phyloP scores from a whole-genome alignment of 1,140 invertebrate genomes.

The Drosophila pseudoobscura region DNA sequence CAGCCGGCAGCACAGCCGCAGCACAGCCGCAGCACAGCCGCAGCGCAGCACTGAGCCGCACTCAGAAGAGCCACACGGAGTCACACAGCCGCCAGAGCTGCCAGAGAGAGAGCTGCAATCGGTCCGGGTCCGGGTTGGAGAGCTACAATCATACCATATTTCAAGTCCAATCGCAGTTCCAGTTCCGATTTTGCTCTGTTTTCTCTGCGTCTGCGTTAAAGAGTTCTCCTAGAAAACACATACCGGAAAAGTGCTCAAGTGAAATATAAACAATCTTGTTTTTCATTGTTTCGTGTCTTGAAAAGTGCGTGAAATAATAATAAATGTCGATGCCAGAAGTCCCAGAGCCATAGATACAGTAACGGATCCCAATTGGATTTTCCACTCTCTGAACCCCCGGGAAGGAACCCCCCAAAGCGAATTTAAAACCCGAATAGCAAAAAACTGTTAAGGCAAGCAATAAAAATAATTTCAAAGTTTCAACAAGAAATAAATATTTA shows the following conservation, averaged over 20 bases:
- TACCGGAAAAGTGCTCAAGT: too few relatives aligned
- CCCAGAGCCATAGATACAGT: neutral
- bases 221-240: neutral
- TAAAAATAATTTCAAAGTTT: neutral
- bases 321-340: neutral
- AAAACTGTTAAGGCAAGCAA: constrained; percentile 46
- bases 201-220: constrained; percentile 6
- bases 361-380: neutral
- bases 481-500: too few relatives aligned
- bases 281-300: too few relatives aligned
- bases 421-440: neutral
- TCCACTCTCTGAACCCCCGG: too few relatives aligned
- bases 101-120: constrained; percentile 42
- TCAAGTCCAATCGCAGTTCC: too few relatives aligned
- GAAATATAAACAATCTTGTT: too few relatives aligned
- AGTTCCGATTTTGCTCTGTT: neutral
- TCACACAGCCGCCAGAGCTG: constrained; percentile 9
- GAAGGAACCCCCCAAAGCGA: neutral
- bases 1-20: constrained; percentile 39
- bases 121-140: constrained; percentile 15
- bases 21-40: constrained; percentile 36
- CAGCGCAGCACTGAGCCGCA: constrained; percentile 10
- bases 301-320: neutral
- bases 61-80: constrained; percentile 3
- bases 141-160: too few relatives aligned